A percentile compares a stretch with the other conserved stretches of the same genome.
These are phyloP conservation scores for Neodontobutis hainanensis DNA, from an alignment of 2,113 vertebrate species.

Conservation along the genomic window DNA sequence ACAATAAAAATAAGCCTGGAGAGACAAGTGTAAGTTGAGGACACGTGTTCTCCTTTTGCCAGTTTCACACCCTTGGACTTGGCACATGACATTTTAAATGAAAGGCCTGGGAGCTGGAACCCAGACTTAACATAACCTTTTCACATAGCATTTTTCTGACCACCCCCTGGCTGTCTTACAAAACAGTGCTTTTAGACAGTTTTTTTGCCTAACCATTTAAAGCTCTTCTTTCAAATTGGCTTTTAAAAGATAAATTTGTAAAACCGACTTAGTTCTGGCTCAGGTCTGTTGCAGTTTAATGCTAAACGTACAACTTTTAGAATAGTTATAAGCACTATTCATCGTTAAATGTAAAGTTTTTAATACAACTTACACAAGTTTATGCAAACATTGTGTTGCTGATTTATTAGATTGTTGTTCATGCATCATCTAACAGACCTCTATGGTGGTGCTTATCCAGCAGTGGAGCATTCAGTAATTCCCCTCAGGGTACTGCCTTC, in stretches of 20 bases:
- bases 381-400: no score
- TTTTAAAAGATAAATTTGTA: neutral
- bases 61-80: slow-evolving; percentile 36
- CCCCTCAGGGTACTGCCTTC: slow-evolving; percentile 35
- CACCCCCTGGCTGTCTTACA: neutral
- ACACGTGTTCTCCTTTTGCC: slow-evolving; percentile 9
- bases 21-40: slow-evolving; percentile 7
- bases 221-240: slow-evolving; percentile 13
- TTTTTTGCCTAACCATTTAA: neutral
- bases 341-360: no score
- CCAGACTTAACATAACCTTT: slow-evolving; percentile 2
- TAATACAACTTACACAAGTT: no score
- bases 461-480: slow-evolving; percentile 31
- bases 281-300: no score
- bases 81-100: slow-evolving; percentile 22
- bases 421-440: slow-evolving; percentile 3
- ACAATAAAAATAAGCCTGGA: slow-evolving; percentile 13
- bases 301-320: no score
- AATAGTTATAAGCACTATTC: no score
- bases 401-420: neutral
- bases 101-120: neutral
- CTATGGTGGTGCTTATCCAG: slow-evolving; percentile 28
- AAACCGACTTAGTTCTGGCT: no score
- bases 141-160: neutral
- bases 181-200: neutral